Percentiles rank a stretch among this genome's conserved stretches.
phyloP scores from a whole-genome alignment of 2,113 vertebrate species.

The Onychorhynchus coronatus region DNA sequence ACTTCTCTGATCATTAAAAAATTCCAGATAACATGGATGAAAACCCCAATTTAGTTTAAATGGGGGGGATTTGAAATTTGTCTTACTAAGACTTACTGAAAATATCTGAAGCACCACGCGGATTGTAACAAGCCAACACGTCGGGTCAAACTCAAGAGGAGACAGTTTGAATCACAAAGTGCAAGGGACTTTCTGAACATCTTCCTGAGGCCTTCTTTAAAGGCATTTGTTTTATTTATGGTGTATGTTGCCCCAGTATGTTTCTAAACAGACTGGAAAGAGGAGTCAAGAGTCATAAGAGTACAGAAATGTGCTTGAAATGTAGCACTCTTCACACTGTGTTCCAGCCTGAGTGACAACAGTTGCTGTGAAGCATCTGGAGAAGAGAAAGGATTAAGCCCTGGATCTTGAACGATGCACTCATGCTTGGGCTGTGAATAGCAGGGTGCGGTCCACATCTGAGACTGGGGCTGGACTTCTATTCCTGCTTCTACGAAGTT shows the following conservation, averaged over 20 bases:
- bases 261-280: neutral
- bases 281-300: neutral
- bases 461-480: neutral
- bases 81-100: neutral
- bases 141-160: neutral
- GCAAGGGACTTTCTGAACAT: neutral
- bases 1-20: neutral
- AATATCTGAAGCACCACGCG: neutral
- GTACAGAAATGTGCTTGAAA: neutral
- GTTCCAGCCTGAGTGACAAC: neutral
- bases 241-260: neutral
- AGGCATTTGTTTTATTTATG: neutral
- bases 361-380: neutral
- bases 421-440: neutral
- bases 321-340: neutral
- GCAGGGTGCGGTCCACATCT: neutral
- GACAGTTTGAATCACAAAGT: neutral
- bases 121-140: neutral
- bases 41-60: neutral
- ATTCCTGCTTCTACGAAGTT: neutral
- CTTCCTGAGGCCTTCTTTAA: neutral
- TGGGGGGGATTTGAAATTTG: neutral
- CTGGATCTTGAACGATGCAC: fast-evolving
- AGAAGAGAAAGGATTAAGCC: neutral
- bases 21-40: neutral